A percentile compares a stretch with the other conserved stretches of the same genome.
These are phyloP conservation scores for Dendropsophus ebraccatus DNA, from an alignment of 2,113 vertebrate genomes.

Conservation along the genomic window DNA sequence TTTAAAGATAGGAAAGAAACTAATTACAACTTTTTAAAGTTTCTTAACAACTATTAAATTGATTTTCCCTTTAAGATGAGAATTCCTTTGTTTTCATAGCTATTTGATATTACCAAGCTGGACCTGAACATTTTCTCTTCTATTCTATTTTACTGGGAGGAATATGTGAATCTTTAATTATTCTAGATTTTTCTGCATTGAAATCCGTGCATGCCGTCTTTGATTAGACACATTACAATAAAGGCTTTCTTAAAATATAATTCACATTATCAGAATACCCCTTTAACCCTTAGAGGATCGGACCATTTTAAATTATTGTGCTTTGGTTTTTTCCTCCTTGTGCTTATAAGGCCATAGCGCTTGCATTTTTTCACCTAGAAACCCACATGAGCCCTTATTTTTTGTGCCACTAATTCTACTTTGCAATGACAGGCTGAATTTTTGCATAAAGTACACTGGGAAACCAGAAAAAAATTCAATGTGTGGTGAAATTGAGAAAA, in stretches of 20 bases:
- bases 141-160: background rate
- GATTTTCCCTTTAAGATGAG: background rate
- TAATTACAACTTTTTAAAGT: constrained; percentile 10
- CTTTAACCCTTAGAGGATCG: too few species aligned
- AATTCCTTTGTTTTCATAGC: background rate
- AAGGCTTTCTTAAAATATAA: background rate
- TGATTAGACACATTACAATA: background rate
- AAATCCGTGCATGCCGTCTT: background rate
- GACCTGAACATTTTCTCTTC: background rate
- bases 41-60: background rate
- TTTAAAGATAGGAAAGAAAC: constrained; percentile 4
- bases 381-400: too few species aligned
- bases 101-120: background rate
- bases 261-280: too few species aligned
- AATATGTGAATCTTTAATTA: background rate
- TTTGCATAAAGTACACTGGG: too few species aligned
- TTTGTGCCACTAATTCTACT: too few species aligned
- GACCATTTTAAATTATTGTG: too few species aligned
- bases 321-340: too few species aligned
- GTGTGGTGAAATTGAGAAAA: too few species aligned
- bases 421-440: too few species aligned
- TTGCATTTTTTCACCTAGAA: too few species aligned
- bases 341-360: too few species aligned
- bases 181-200: background rate
- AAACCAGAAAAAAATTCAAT: too few species aligned